Evolutionary conservation across 1,140 invertebrate genomes (phyloP).

Genomic region (Eriocheir sinensis): DNA sequence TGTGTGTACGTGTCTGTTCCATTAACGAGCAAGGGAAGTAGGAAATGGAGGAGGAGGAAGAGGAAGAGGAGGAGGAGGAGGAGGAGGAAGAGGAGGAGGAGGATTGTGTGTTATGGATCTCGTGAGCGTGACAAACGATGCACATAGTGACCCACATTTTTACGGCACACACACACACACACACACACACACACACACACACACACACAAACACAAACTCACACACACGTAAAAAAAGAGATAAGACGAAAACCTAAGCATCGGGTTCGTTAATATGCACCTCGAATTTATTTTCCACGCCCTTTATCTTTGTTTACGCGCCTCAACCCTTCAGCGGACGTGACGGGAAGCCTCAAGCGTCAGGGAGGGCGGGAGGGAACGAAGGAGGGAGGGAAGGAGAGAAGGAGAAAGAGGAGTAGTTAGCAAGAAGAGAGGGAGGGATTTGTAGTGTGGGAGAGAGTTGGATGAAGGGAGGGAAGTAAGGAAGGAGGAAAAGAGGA

Average conservation of each 20-base stretch:
- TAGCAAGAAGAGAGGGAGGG: constrained; percentile 37
- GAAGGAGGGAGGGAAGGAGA: neutral
- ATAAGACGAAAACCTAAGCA: neutral
- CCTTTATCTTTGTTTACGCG: too few species aligned
- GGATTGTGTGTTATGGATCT: neutral
- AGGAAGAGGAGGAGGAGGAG: too few species aligned
- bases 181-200: constrained; percentile 22
- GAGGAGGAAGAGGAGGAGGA: neutral
- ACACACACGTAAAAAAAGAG: neutral
- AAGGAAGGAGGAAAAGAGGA: too few species aligned
- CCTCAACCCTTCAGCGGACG: too few species aligned
- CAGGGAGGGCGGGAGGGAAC: neutral
- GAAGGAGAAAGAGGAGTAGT: neutral
- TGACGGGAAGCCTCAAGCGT: too few species aligned
- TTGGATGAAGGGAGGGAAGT: too few species aligned
- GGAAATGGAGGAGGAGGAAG: neutral
- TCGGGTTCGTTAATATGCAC: neutral
- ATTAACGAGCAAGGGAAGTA: neutral
- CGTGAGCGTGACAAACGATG: neutral
- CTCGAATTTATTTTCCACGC: neutral
- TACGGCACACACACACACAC: constrained; percentile 22
- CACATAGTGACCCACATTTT: neutral
- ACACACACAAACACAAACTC: neutral
- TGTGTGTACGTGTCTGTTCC: too few species aligned
- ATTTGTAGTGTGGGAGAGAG: neutral